phyloP scores from a whole-genome alignment of 2,888 invertebrate species.

The Criorhina ranunculi region DNA sequence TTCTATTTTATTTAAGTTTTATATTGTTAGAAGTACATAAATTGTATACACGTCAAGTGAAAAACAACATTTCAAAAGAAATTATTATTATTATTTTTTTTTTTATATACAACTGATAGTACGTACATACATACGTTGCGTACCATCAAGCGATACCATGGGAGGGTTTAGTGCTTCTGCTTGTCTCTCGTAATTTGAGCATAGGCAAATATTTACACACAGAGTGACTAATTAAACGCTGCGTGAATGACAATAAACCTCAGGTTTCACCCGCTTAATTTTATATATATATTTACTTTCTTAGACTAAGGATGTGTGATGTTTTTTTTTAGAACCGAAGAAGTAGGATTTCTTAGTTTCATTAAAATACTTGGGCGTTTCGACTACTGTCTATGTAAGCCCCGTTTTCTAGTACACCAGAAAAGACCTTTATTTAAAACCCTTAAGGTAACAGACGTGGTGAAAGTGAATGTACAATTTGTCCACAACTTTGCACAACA shows the following conservation, averaged over 20 bases:
- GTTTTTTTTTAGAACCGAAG: background rate
- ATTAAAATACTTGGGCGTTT: no score
- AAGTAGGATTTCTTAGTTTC: no score
- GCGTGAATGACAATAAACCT: slow-evolving; percentile 51
- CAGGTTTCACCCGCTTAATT: slow-evolving; percentile 15
- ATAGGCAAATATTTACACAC: slow-evolving; percentile 57
- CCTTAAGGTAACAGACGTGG: no score
- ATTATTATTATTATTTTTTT: slow-evolving; percentile 28
- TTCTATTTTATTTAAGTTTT: slow-evolving; percentile 46
- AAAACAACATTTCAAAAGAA: slow-evolving; percentile 48
- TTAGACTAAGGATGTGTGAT: slow-evolving; percentile 8
- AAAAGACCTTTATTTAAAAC: no score
- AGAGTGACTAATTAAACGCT: slow-evolving; percentile 63
- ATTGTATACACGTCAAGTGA: slow-evolving; percentile 45
- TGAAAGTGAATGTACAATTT: no score
- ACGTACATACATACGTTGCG: no score
- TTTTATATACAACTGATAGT: no score
- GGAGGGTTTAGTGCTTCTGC: slow-evolving; percentile 22
- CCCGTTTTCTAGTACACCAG: no score
- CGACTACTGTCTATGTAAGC: no score
- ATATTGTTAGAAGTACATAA: slow-evolving; percentile 34
- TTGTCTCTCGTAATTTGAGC: slow-evolving; percentile 28
- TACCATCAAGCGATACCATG: slow-evolving; percentile 21
- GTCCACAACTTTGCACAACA: no score
- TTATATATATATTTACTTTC: slow-evolving; percentile 18